A percentile compares a stretch with the other conserved stretches of the same genome.
Conservation (phyloP, 2,113 vertebrate genomes). For the Dipodomys stephensi region DNA sequence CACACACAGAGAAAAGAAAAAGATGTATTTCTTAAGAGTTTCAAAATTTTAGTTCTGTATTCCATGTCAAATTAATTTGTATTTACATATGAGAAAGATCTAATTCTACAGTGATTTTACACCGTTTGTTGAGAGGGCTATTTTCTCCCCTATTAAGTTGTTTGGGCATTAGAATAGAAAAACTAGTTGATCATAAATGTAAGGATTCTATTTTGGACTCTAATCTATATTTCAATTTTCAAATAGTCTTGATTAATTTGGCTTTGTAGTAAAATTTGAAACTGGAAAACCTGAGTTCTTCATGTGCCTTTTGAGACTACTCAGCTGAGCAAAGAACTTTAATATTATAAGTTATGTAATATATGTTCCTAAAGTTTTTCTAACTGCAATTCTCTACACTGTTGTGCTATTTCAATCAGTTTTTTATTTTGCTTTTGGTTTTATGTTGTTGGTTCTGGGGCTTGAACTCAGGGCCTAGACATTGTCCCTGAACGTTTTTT, state of each 20-base stretch:
- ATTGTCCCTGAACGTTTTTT: no score
- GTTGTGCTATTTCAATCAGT: background rate
- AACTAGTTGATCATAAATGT: background rate
- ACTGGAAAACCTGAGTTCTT: background rate
- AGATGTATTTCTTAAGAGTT: conserved; percentile 7
- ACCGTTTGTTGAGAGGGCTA: background rate
- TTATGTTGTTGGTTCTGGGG: no score
- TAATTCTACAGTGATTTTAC: background rate
- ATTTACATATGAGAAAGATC: background rate
- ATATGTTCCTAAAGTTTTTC: background rate
- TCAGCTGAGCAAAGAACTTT: background rate
- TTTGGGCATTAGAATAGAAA: background rate
- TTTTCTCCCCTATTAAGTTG: background rate
- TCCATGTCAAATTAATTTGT: conserved; percentile 37
- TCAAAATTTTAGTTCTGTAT: background rate
- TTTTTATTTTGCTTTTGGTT: no score
- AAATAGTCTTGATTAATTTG: background rate
- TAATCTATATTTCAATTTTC: background rate
- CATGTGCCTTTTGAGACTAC: conserved; percentile 7
- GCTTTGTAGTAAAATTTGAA: conserved; percentile 34
- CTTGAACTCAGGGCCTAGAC: no score
- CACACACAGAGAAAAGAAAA: no score
- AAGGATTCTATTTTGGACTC: background rate
- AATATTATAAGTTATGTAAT: background rate
- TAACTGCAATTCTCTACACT: background rate